A percentile compares a stretch with the other conserved stretches of the same genome.
Evolutionary conservation across 1,140 invertebrate genomes (phyloP).

Genomic region (Ostrea edulis): DNA sequence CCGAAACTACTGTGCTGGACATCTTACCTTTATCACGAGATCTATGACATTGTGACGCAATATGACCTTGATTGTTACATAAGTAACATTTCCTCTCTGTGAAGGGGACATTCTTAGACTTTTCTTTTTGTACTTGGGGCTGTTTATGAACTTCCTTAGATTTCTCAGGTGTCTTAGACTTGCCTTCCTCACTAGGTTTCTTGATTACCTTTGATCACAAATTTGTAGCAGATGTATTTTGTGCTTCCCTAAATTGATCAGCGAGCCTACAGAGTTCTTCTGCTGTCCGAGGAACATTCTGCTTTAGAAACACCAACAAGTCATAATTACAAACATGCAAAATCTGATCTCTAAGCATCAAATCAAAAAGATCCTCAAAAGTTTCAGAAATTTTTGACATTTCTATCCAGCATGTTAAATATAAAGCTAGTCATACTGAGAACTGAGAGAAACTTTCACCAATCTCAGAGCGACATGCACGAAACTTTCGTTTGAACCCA

Average conservation of each 20-base stretch:
- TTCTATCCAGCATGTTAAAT: conserved; percentile 39
- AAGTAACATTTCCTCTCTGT: not conserved
- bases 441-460: conserved; percentile 58
- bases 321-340: conserved; percentile 25
- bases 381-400: conserved; percentile 39
- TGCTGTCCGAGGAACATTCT: not conserved
- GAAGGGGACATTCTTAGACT: not conserved
- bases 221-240: not conserved
- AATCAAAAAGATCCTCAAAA: not conserved
- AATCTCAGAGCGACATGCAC: conserved; percentile 46
- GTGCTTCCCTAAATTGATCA: not conserved
- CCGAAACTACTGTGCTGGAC: too few species aligned
- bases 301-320: not conserved
- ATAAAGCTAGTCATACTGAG: conserved; percentile 39
- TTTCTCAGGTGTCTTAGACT: too few species aligned
- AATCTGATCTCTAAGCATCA: not conserved
- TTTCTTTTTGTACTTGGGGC: not conserved
- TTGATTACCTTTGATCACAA: too few species aligned
- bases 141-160: too few species aligned
- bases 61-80: not conserved
- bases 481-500: conserved; percentile 55
- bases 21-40: too few species aligned
- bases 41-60: not conserved
- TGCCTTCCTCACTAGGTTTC: too few species aligned
- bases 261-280: not conserved